A percentile compares a stretch with the other conserved stretches of the same genome.
phyloP scores from a whole-genome alignment of 2,113 vertebrate genomes.

The Podiceps cristatus region DNA sequence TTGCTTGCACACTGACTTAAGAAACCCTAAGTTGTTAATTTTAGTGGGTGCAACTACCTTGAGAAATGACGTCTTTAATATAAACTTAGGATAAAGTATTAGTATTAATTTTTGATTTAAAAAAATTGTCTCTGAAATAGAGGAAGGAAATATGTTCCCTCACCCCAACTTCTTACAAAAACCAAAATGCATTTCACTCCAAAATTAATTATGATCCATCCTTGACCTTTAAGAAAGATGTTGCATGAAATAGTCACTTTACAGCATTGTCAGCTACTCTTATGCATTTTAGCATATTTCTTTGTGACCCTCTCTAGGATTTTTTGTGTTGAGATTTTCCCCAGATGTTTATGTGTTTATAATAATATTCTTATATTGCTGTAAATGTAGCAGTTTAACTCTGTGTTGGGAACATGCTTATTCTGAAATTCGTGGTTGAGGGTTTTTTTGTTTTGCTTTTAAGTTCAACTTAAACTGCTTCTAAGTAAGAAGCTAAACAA shows the following conservation, averaged over 20 bases:
- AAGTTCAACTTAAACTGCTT: background rate
- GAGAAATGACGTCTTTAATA: background rate
- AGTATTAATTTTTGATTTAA: background rate
- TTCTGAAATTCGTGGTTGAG: background rate
- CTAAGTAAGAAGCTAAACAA: background rate
- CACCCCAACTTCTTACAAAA: background rate
- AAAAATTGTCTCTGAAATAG: background rate
- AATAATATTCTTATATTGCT: background rate
- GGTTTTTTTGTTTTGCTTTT: background rate
- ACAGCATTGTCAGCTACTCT: background rate
- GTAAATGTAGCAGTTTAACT: background rate
- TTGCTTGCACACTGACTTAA: background rate
- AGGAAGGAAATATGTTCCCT: background rate
- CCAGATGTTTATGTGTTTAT: background rate
- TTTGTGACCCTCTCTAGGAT: background rate
- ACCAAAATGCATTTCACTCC: background rate
- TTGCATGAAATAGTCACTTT: background rate
- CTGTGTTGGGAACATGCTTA: background rate
- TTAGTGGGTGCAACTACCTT: background rate
- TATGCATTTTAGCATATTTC: background rate
- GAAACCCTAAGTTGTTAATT: accelerated
- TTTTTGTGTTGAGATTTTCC: background rate
- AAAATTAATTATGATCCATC: background rate
- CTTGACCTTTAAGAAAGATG: background rate
- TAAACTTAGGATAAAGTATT: background rate